These are phyloP conservation scores for Pentalonia nigronervosa DNA, from an alignment of 1,140 invertebrate genomes.

Conservation along the genomic window DNA sequence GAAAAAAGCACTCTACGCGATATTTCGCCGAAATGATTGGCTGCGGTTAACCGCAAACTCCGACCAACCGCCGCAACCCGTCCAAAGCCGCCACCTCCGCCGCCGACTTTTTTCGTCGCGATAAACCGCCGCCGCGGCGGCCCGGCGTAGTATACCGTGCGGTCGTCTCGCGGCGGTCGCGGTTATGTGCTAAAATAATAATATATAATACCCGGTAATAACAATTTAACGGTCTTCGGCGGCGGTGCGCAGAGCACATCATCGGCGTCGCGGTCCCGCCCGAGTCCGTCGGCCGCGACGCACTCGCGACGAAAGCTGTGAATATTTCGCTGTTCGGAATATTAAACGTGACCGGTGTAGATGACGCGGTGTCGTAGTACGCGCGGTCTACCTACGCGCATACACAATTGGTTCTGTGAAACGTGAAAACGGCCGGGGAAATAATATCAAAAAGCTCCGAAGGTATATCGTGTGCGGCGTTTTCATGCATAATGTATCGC, in stretches of 20 bases:
- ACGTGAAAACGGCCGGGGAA: too few species aligned
- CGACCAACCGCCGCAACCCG: slow-evolving; percentile 42
- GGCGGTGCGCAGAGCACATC: not conserved
- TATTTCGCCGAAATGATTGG: slow-evolving; percentile 57
- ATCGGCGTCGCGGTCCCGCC: not conserved
- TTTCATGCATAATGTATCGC: too few species aligned
- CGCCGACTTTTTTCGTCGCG: slow-evolving; percentile 23
- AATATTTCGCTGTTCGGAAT: too few species aligned
- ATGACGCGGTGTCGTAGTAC: too few species aligned
- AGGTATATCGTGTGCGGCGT: too few species aligned
- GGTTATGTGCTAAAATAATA: not conserved
- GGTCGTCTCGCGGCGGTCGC: not conserved
- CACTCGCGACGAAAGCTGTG: too few species aligned
- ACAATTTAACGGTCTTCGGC: not conserved
- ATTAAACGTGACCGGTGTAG: too few species aligned
- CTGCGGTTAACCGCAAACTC: slow-evolving; percentile 58
- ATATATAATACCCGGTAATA: too few species aligned
- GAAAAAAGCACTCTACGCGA: slow-evolving; percentile 51
- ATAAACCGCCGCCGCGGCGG: not conserved
- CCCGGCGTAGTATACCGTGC: not conserved
- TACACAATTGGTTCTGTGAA: too few species aligned
- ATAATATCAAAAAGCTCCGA: too few species aligned
- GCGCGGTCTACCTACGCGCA: too few species aligned
- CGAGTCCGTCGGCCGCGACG: not conserved
- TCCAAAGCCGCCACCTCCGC: not conserved